phyloP scores from a whole-genome alignment of 2,888 invertebrate genomes.

The Stenoptilia bipunctidactyla region DNA sequence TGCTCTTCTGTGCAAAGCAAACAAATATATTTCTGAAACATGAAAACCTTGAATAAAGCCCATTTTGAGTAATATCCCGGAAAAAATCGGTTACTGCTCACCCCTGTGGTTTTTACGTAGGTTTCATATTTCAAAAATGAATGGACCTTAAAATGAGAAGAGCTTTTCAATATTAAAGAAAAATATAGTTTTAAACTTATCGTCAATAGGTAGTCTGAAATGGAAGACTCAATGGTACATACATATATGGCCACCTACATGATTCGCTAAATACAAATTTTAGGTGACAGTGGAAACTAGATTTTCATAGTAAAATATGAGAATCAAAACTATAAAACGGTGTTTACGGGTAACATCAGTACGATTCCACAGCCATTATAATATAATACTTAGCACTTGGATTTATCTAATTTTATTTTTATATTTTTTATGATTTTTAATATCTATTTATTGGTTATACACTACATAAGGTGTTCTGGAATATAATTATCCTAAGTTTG shows the following conservation, averaged over 20 bases:
- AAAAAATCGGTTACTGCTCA: too few relatives aligned
- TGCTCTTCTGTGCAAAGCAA: too few relatives aligned
- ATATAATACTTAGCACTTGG: conserved; percentile 60
- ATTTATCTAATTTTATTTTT: conserved; percentile 35
- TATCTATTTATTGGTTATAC: conserved; percentile 25
- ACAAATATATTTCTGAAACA: background rate
- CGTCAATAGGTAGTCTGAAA: conserved; percentile 46
- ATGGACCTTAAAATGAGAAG: too few relatives aligned
- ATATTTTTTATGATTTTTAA: conserved; percentile 27
- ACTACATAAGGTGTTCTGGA: conserved; percentile 21
- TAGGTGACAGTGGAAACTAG: too few relatives aligned
- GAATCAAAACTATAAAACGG: conserved; percentile 29
- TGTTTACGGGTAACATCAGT: conserved; percentile 58
- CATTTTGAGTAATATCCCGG: conserved; percentile 56
- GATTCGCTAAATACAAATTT: too few relatives aligned
- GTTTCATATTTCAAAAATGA: too few relatives aligned
- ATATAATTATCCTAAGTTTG: conserved; percentile 14
- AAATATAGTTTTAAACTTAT: conserved; percentile 27
- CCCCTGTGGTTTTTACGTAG: too few relatives aligned
- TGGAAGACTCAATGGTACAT: conserved; percentile 66
- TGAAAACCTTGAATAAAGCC: conserved; percentile 30
- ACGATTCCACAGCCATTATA: conserved; percentile 68
- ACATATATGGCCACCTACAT: conserved; percentile 46
- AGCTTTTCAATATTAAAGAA: conserved; percentile 25
- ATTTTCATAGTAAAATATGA: background rate